Base-by-base conservation (phyloP, 2,113 vertebrate species). In the Limnothrissa miodon region DNA sequence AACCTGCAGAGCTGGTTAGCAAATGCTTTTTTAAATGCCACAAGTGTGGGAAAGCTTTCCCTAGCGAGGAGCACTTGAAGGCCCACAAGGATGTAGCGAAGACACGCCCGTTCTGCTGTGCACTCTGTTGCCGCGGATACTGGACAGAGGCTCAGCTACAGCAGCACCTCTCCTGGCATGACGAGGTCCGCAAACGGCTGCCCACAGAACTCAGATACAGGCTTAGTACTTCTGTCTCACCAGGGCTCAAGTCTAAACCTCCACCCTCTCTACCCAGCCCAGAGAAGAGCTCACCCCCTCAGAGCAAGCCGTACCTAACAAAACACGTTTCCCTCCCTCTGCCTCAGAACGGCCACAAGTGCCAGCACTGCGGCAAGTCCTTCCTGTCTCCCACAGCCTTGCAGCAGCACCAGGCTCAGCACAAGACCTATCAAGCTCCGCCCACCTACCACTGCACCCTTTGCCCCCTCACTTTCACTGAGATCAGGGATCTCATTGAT, bases 121-220 rank as follows among this genome's bases (percentile, higher is more conserved):
- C 94, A 19, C 89, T 95, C 19, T 95, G 95, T 88, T 95, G 95
- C 87, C 91, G 92, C 1, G 91, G 92, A 17, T 94, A 93, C 78
- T 94, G 93, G 94, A 92, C 91, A 0, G 94, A 95, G 87, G 91
- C 81, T 13, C 94, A 94, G 86, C 92, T 95, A 51, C 93, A 93
- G 86, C 94, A 95, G 66, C 95, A 95, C 87, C 93, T 95, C 5
- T 78, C 88, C 62, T 95, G 94, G 94, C 95, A 95, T 15, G 94
- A 95, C 4, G 91, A 95, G 84, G 91, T 94, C 21, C 94, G 94
- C 10, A 88, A 88, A 7, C 93, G 93, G 13, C 91, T 95, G 39
- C 95, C 95, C 0, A 92, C 91, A 0, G 93, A 94, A 82, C 89
- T 95, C 7, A 92, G 94, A 25, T 93, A 92, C 45, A 86, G 94